These are phyloP conservation scores for Tachuris rubrigastra DNA, from an alignment of 2,113 vertebrate genomes.

Conservation along the genomic window DNA sequence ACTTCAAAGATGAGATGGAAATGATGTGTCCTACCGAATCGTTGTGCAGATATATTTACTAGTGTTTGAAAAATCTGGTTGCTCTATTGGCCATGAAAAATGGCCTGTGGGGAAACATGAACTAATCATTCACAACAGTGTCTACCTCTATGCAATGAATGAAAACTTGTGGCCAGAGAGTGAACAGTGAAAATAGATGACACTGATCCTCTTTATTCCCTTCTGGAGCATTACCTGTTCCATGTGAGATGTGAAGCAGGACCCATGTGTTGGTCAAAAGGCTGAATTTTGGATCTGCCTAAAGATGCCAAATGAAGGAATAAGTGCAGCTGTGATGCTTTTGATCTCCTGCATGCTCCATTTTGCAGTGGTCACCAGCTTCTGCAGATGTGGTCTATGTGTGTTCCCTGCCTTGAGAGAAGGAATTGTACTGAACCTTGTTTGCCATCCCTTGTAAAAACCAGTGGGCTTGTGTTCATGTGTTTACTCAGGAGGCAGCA, in stretches of 20 bases:
- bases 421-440: neutral
- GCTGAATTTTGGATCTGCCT: neutral
- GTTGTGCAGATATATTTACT: neutral
- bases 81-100: neutral
- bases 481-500: neutral
- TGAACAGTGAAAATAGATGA: neutral
- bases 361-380: neutral
- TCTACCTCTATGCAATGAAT: neutral
- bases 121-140: fast-evolving
- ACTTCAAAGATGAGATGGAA: neutral
- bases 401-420: neutral
- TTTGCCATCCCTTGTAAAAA: neutral
- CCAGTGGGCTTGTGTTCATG: neutral
- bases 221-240: neutral
- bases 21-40: fast-evolving
- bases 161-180: neutral
- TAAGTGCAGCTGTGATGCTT: neutral
- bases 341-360: neutral
- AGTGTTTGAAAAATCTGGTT: neutral
- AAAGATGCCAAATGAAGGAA: neutral
- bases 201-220: neutral
- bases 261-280: neutral
- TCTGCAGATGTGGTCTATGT: neutral
- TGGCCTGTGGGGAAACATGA: neutral
- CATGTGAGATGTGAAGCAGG: fast-evolving